A percentile compares a stretch with the other conserved stretches of the same genome.
These are phyloP conservation scores for Geotrupes spiniger DNA, from an alignment of 2,888 invertebrate species.

Conservation along the genomic window DNA sequence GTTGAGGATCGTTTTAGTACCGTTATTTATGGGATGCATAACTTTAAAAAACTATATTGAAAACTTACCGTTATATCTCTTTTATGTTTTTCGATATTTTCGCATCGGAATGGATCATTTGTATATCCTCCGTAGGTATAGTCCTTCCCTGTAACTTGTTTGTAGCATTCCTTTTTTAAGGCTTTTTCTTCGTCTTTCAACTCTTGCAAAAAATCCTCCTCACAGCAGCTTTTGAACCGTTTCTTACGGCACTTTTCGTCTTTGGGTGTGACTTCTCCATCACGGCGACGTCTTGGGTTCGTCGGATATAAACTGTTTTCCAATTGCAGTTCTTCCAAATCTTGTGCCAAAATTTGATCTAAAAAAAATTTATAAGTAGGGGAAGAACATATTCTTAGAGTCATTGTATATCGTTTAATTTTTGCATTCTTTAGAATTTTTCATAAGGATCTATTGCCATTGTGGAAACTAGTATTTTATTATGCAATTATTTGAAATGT, in stretches of 20 bases:
- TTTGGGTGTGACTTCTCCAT: slow-evolving; percentile 37
- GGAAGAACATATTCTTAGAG: too few species aligned
- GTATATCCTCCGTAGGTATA: slow-evolving; percentile 3
- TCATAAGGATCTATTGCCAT: too few species aligned
- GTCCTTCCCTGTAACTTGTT: slow-evolving; percentile 38
- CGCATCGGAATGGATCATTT: slow-evolving; percentile 45
- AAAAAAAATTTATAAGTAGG: too few species aligned
- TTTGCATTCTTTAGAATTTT: too few species aligned
- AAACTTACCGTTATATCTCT: slow-evolving; percentile 44
- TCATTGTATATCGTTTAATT: too few species aligned
- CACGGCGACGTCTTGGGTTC: slow-evolving; percentile 33
- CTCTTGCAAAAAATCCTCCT: slow-evolving; percentile 36
- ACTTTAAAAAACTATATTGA: too few species aligned
- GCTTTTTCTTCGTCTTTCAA: slow-evolving; percentile 38
- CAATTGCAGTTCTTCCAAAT: slow-evolving; percentile 36
- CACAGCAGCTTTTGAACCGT: slow-evolving; percentile 39
- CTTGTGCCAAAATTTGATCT: slow-evolving; percentile 41
- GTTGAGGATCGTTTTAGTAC: too few species aligned
- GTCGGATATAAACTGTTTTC: slow-evolving; percentile 19
- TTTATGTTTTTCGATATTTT: slow-evolving; percentile 39
- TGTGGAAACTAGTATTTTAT: too few species aligned
- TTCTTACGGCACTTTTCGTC: slow-evolving; percentile 34
- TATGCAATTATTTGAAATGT: too few species aligned
- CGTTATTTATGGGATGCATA: too few species aligned
- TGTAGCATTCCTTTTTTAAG: slow-evolving; percentile 40